Evolutionary conservation across 2,113 vertebrate species (phyloP), one percentile per base, ranked within the genome.

Genomic region (Paralichthys olivaceus): DNA sequence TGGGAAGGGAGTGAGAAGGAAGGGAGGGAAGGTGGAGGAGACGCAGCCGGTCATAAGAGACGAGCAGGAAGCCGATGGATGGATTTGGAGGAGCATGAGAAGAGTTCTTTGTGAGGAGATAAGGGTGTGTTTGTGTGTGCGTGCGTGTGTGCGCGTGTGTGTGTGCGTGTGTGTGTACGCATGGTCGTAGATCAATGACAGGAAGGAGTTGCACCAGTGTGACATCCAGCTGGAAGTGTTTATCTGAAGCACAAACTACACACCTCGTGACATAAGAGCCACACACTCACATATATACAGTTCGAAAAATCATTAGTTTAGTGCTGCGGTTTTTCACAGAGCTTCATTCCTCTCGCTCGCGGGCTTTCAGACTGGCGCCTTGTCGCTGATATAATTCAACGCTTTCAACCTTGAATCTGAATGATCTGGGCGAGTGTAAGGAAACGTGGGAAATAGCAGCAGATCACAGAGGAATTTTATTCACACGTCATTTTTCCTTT

Each of bases 51-150:
- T 59, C 69, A 62, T 69, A 61, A 65, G 62, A 66, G 54, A 62
- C 20, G 29, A 76, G 75, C 79, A 70, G 81, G 87, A 83, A 79
- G 83, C 66, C 58, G 84, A 83, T 66, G 57, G 87, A 91, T 91
- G 63, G 14, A 9, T 69, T 56, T 28, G 65, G 73, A 77, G 65
- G 51, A 43, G 72, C 45, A 63, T 54, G 71, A 83, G 72, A 74
- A 47, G 76, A 81, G 63, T 32, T 71, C 56, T 68, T 54, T 68
- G 37, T 68, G 55, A 17, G 43, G 43, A 77, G 81, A 87, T 88
- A 84, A 80, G 63, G 15, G 2, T 43, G n/a, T 51, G 34, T 25
- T 47, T 29, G 57, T 13, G 69, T 55, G 62, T 64, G 51, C 23
- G 51, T 43, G n/a, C 51, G 43, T 29, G 57, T 34, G 56, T 14